Evolutionary conservation across 2,113 vertebrate species (phyloP).

Genomic region (Hydropotes inermis): DNA sequence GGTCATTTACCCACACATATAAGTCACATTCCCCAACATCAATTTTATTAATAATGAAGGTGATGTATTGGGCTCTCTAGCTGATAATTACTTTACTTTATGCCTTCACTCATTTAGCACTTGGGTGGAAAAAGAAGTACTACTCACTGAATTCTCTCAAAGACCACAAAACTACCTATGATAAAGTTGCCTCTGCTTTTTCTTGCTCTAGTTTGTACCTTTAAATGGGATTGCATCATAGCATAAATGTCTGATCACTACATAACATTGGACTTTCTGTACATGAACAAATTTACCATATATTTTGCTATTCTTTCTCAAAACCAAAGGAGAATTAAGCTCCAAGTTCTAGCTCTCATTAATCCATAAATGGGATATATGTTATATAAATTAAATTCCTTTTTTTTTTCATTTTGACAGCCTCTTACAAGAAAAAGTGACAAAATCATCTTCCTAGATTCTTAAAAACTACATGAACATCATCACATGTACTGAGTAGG

Average conservation of each 20-base stretch:
- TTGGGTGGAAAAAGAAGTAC: neutral
- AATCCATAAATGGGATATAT: neutral
- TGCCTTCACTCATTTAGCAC: neutral
- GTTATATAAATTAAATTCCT: neutral
- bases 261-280: neutral
- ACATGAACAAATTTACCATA: neutral
- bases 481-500: neutral
- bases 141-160: neutral
- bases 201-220: neutral
- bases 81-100: neutral
- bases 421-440: neutral
- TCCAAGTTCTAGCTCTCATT: neutral
- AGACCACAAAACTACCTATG: neutral
- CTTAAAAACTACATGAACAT: neutral
- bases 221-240: neutral
- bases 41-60: neutral
- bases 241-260: neutral
- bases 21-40: neutral
- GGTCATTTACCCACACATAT: neutral
- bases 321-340: neutral
- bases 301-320: neutral
- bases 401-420: neutral
- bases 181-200: neutral
- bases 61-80: neutral
- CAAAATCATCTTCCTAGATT: neutral